Evolutionary conservation across 37 sponge, comb jelly and placozoan genomes (phyloP).

Genomic region (Chondrilla cf. caribensis): DNA sequence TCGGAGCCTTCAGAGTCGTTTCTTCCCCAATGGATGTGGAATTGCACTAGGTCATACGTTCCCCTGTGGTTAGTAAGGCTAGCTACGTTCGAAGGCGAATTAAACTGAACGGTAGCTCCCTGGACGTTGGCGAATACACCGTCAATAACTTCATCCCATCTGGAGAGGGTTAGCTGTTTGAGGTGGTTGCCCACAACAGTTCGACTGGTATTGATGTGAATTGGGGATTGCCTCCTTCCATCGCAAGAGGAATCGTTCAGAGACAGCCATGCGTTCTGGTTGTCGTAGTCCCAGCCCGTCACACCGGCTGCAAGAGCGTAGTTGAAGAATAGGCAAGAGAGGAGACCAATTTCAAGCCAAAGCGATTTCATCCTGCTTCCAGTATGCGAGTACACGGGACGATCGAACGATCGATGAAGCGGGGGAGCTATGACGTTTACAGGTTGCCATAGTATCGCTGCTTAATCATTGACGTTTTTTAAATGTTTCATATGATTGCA

Average conservation of each 20-base stretch:
- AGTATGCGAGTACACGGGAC: too few species aligned
- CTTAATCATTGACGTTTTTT: too few species aligned
- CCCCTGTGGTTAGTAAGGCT: slow-evolving; percentile 23
- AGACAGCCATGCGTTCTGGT: slow-evolving; percentile 33
- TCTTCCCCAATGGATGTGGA: slow-evolving; percentile 65
- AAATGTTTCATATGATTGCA: too few species aligned
- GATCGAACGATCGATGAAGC: too few species aligned
- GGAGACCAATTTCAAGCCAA: too few species aligned
- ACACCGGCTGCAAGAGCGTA: background rate
- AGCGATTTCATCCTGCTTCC: too few species aligned
- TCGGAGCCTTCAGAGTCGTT: slow-evolving; percentile 39
- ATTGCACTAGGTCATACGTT: slow-evolving; percentile 40
- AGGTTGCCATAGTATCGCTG: too few species aligned
- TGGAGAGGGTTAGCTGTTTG: background rate
- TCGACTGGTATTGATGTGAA: slow-evolving; percentile 1
- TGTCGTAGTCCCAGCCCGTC: slow-evolving; percentile 23
- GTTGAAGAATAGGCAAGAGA: too few species aligned
- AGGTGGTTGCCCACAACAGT: background rate
- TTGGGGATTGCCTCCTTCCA: background rate
- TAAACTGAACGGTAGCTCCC: slow-evolving; percentile 16
- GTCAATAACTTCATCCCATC: background rate
- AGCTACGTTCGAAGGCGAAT: background rate
- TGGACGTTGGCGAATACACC: background rate
- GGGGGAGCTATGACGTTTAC: too few species aligned
- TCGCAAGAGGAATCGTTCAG: background rate